Evolutionary conservation across 2,113 vertebrate genomes (phyloP).

Genomic region (Trachemys scripta): DNA sequence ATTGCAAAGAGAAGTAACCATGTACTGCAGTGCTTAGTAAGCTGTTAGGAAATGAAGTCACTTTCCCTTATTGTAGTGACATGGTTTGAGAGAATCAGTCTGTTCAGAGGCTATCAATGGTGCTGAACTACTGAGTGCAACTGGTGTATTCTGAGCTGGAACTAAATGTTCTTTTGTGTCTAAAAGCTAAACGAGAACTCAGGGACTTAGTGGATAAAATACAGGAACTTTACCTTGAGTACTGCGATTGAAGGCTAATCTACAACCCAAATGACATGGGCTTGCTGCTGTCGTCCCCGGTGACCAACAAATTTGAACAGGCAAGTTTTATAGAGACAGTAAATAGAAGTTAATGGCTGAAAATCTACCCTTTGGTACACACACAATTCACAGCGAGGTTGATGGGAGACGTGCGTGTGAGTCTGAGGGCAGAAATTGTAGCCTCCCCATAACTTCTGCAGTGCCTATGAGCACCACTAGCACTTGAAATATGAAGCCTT

Average conservation of each 20-base stretch:
- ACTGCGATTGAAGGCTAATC: neutral
- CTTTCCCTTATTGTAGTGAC: conserved; percentile 4
- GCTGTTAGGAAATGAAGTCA: neutral
- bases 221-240: neutral
- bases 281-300: neutral
- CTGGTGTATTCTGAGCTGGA: neutral
- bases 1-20: neutral
- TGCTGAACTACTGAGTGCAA: neutral
- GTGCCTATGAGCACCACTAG: neutral
- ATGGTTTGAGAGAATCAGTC: neutral
- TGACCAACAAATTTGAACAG: neutral
- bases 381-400: accelerated
- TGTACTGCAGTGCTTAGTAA: neutral
- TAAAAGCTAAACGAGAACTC: neutral
- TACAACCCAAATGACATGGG: neutral
- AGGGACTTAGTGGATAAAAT: neutral
- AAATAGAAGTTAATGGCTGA: neutral
- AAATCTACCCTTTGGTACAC: neutral
- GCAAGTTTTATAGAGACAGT: neutral
- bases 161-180: neutral
- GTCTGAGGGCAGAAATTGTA: neutral
- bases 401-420: accelerated
- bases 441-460: neutral
- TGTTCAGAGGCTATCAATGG: neutral
- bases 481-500: neutral